Base-by-base conservation (phyloP, 2,113 vertebrate genomes). In the Dipodomys spectabilis region DNA sequence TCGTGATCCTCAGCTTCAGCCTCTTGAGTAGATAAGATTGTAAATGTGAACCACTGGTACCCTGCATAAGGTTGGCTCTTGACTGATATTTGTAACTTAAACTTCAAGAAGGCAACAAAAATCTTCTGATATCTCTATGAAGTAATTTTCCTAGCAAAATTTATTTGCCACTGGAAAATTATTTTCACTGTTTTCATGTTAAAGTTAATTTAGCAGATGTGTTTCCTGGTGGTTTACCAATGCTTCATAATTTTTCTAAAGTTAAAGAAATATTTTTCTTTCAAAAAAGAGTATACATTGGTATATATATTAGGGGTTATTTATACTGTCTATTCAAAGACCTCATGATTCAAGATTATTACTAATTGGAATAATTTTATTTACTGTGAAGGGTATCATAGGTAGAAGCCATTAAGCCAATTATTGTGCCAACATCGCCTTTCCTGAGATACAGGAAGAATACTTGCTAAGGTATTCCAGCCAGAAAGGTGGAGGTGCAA, bases 331-430 rank as follows among this genome's bases (percentile, higher is more conserved):
- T 75, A 67, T 32, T 18, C 62, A 30, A 90, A 81, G 65, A 49
- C 19, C 1, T 82, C 35, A 32, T 83, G 32, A 7, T 74, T 81
- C 5, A 72, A 57, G 35, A 44, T 1, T 62, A 39, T 84, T 71
- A 4, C 68, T 45, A 93, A 39, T 7, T 91, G 15, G 8, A 84
- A 86, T 77, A 28, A 30, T 92, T 92, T 77, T 81, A 71, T 72
- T 72, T 86, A 90, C 65, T 62, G 22, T 71, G 27, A 82, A 82
- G 12, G 30, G 68, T 72, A 67, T 92, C 13, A 49, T 20, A 49
- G 1, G 13, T 49, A 30, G 74, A 64, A 62, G 3, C 78, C 32
- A 68, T 7, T 45, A 6, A 7, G 32, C 19, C 65, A 27, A 71
- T 85, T 30, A 82, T 35, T 28, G 80, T 60, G 5, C 30, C 2